Percentiles rank a stretch among this genome's conserved stretches.
Evolutionary conservation across 2,113 vertebrate species (phyloP).

Genomic region (Suncus etruscus): DNA sequence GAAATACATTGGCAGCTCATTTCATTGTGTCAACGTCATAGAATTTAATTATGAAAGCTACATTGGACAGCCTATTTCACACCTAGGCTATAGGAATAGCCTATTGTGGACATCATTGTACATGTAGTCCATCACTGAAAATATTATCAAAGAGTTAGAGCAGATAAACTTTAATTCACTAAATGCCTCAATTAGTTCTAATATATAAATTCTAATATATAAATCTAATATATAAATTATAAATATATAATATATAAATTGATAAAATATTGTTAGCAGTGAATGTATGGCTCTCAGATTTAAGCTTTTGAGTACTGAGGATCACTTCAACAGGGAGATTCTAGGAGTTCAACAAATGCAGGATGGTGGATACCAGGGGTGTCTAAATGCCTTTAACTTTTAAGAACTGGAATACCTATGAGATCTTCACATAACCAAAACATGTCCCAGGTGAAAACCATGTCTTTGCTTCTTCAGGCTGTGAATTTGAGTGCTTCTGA

Average conservation of each 20-base stretch:
- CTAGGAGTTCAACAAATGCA: conserved; percentile 1
- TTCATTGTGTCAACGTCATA: neutral
- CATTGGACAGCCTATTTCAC: neutral
- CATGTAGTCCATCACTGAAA: too few species aligned
- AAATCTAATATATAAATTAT: neutral
- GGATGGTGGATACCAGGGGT: neutral
- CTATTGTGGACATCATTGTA: too few species aligned
- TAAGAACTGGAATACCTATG: neutral
- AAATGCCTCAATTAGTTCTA: neutral
- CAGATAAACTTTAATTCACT: conserved; percentile 6
- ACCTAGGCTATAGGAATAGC: neutral
- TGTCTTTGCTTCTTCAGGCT: neutral
- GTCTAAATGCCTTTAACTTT: neutral
- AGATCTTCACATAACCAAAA: neutral
- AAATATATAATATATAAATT: too few species aligned
- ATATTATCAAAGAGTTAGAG: neutral
- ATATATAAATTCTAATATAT: neutral
- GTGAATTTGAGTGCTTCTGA: neutral
- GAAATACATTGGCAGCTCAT: neutral
- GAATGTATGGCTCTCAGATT: neutral
- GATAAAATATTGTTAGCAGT: too few species aligned
- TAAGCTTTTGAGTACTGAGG: neutral
- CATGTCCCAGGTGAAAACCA: neutral
- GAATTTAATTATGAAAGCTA: neutral
- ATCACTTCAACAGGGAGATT: neutral